Base-by-base conservation (phyloP, 2,113 vertebrate species). In the Struthidea cinerea region DNA sequence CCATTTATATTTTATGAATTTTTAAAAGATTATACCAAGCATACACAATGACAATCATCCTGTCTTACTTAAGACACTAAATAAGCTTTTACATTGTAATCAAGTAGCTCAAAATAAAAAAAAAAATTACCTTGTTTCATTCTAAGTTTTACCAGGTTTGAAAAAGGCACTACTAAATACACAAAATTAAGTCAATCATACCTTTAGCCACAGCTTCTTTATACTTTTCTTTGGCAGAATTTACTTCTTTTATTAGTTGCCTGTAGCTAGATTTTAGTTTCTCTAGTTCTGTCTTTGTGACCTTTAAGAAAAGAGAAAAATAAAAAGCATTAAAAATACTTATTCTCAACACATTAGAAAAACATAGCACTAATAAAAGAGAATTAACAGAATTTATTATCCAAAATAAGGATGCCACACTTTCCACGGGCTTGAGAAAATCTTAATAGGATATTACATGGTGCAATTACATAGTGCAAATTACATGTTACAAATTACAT, bases 131-230 rank as follows among this genome's bases (percentile, higher is more conserved):
- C 19, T 32, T 50, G 6, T 41, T 85, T 53, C 59, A 75, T 33
- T 69, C 9, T 18, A 55, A 37, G 35, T 17, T 74, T 52, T 67
- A 63, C 53, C 44, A 87, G 4, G 2, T 56, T 60, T 56, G 33
- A 75, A 91, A 79, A 91, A 63, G 11, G 23, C 13, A 64, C 9
- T 60, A 84, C 71, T 16, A 91, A 92, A 90, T 2, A 78, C 28
- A 42, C 16, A 14, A 77, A 94, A 81, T 52, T 33, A 89, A 59
- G 37, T 70, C 46, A 83, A 76, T 69, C 88, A 95, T 98, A 99
- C 99, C 99, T 99, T 99, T 99, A 32, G 98, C 96, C 89, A 99
- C 94, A 57, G 99, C 99, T 95, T 99, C 99, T 97, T 98, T 98
- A 91, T 99, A 99, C 67, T 99, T 99, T 47, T 99, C 99, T 98